Evolutionary conservation across 2,888 invertebrate genomes (phyloP), one percentile per base, ranked within the genome.

Genomic region (Rotaria sp.): DNA sequence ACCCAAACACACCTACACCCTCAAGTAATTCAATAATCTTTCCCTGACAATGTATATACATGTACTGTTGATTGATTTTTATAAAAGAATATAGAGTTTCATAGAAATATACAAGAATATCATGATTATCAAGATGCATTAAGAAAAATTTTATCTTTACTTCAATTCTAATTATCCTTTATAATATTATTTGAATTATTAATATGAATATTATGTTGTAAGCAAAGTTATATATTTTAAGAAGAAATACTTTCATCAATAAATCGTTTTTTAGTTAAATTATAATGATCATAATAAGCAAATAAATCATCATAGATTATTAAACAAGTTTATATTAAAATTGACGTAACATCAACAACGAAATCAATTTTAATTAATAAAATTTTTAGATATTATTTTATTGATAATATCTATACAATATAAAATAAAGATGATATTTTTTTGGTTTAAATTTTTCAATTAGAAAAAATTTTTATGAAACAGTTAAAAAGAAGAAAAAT

Each of bases 11-110:
- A n/a, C n/a, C n/a, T n/a, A n/a, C n/a, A n/a, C n/a, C n/a, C n/a
- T n/a, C n/a, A 35, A 30, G 24, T 52, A 30, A 18, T 41, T 15
- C 5, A 18, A 57, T 57, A 35, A 85, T 4, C 21, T 45, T 0
- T 85, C 59, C 50, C 84, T 59, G 21, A 18, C 38, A 35, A 84
- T 75, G 38, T 26, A 85, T n/a, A n/a, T 48, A 87, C 89, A 74
- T 88, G 92, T 59, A 90, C 92, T 67, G 89, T 90, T 57, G 89
- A 90, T 87, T 90, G 91, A 88, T 91, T 92, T 87, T 92, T 92
- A 5, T 87, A 91, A 85, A 89, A 89, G 87, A 91, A 92, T 87
- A 88, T 89, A 5, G 92, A 92, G 87, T 90, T 91, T 86, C 85
- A 87, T 5, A 88, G 88, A 59, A 91, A 90, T 21, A 91, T 90